These are phyloP conservation scores for Enoplosus armatus DNA, from an alignment of 2,797 vertebrate species.

Conservation along the genomic window DNA sequence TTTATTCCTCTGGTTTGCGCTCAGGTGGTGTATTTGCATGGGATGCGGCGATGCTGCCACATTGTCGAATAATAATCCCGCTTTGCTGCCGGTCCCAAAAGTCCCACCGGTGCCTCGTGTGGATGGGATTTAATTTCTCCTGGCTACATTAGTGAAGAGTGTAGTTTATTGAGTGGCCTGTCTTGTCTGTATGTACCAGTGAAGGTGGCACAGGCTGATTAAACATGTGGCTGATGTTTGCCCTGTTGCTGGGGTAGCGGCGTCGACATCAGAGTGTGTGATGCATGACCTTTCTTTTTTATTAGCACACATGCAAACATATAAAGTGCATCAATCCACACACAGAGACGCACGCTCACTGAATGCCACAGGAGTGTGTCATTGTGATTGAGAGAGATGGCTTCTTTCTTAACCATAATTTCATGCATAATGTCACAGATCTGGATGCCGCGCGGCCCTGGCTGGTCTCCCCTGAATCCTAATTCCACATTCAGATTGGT, in stretches of 20 bases:
- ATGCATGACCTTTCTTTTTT: conserved; percentile 51
- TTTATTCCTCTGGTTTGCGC: conserved; percentile 56
- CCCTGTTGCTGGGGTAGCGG: conserved; percentile 15
- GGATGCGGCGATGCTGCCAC: conserved; percentile 43
- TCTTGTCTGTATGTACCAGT: conserved; percentile 39
- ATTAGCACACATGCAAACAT: conserved; percentile 43
- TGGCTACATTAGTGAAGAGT: conserved; percentile 46
- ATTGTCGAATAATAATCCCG: conserved; percentile 59
- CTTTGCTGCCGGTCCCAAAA: conserved; percentile 31
- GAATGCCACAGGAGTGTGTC: conserved; percentile 40
- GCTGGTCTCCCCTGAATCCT: conserved; percentile 62
- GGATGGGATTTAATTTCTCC: conserved; percentile 58
- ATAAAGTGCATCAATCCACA: conserved; percentile 32
- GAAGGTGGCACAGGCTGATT: conserved; percentile 42
- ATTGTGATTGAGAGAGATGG: conserved; percentile 51
- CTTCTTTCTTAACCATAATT: conserved; percentile 70
- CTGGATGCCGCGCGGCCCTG: conserved; percentile 42
- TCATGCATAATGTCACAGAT: conserved; percentile 77
- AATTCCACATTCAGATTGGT: conserved; percentile 77
- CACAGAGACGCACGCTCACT: conserved; percentile 1
- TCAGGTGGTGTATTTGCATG: conserved; percentile 63
- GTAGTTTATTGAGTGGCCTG: conserved; percentile 45
- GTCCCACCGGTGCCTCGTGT: conserved; percentile 41
- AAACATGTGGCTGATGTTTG: conserved; percentile 37
- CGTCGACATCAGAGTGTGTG: conserved; percentile 13